Evolutionary conservation across 1,140 invertebrate species (phyloP).

Genomic region (Cydia splendana): DNA sequence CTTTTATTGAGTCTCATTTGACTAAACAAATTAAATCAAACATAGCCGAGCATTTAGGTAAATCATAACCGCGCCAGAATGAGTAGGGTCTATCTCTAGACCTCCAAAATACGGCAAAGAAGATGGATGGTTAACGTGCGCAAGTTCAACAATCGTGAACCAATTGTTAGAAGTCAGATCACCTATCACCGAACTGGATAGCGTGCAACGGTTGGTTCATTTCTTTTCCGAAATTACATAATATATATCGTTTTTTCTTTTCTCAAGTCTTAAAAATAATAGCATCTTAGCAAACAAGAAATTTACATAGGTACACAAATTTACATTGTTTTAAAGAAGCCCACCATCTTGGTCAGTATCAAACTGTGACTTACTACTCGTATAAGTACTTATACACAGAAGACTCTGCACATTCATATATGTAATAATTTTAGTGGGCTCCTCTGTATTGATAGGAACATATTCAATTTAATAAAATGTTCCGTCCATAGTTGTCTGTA

Average conservation of each 20-base stretch:
- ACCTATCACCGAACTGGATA: slow-evolving; percentile 63
- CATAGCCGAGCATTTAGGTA: neutral
- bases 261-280: too few relatives aligned
- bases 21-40: neutral
- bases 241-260: too few relatives aligned
- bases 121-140: slow-evolving; percentile 29
- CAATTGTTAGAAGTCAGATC: slow-evolving; percentile 64
- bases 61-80: neutral
- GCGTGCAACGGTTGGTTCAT: slow-evolving; percentile 3
- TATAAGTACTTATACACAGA: too few relatives aligned
- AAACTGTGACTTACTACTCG: too few relatives aligned
- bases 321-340: too few relatives aligned
- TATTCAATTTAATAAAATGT: neutral
- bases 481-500: neutral
- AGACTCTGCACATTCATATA: too few relatives aligned
- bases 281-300: too few relatives aligned
- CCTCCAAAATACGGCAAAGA: slow-evolving; percentile 8
- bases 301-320: too few relatives aligned
- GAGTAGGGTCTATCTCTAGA: neutral
- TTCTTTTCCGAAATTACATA: neutral
- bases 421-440: too few relatives aligned
- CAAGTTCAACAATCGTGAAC: slow-evolving; percentile 55
- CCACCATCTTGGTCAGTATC: too few relatives aligned
- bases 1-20: neutral
- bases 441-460: too few relatives aligned